Base-by-base conservation (phyloP, 2,797 vertebrate species). In the Lacerta agilis region DNA sequence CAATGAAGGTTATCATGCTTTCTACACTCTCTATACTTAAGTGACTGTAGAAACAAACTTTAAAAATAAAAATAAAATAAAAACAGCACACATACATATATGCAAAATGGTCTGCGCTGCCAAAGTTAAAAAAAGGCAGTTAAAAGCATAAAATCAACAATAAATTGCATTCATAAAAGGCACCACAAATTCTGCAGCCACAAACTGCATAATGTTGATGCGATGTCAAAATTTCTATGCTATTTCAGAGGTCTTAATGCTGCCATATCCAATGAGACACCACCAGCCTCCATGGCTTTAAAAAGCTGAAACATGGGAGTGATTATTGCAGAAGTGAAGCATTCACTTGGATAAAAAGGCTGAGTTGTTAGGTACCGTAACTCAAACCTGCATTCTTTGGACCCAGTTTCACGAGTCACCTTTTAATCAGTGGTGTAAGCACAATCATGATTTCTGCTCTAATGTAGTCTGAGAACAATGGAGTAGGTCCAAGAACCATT, bases 41-140 rank as follows among this genome's bases (percentile, higher is more conserved):
- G 73, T 88, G 88, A 89, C 82, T 64, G 77, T 5, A 90, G 55
- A 71, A 93, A 90, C 0, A 4, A 91, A 71, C 81, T 33, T 41
- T n/a, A n/a, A n/a, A n/a, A n/a, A n/a, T n/a, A n/a, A n/a, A n/a
- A n/a, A n/a, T n/a, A n/a, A n/a, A n/a, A n/a, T n/a, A n/a, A n/a
- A n/a, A n/a, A n/a, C n/a, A 72, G 69, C 58, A 61, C 18, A 61
- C 20, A 61, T 13, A 55, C 49, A 55, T 13, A 55, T 13, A 43
- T 43, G 41, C 41, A 43, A 43, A 43, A 43, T 7, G 41, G 41
- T 43, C 41, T 43, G 43, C 43, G 41, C 49, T 55, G 49, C 49
- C 49, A 55, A 55, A 2, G 15, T 55, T 55, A 55, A 55, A 10
- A 55, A 55, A 55, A 55, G 18, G 58, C 20, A 23, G 58, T 61